A percentile compares a stretch with the other conserved stretches of the same genome.
Evolutionary conservation across 1,140 invertebrate genomes (phyloP).

Genomic region (Lasaia peninsularis): DNA sequence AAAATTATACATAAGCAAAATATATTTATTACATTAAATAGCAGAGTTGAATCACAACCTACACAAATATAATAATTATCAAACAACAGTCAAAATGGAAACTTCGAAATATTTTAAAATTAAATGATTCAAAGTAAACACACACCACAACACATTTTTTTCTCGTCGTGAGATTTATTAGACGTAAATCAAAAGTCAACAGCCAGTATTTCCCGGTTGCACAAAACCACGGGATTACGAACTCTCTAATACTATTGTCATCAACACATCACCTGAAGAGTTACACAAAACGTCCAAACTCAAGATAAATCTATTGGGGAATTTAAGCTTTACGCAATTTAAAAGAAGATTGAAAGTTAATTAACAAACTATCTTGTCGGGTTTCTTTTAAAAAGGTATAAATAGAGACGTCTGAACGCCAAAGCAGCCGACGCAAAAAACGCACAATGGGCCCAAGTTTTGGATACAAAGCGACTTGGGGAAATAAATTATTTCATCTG

Average conservation of each 20-base stretch:
- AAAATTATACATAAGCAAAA: too few relatives aligned
- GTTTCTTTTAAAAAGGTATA: constrained; percentile 52
- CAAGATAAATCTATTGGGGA: neutral
- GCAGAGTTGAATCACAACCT: too few relatives aligned
- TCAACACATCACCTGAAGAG: constrained; percentile 59
- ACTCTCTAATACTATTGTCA: constrained; percentile 68
- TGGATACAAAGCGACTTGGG: constrained; percentile 70
- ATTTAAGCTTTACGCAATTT: neutral
- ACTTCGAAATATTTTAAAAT: neutral
- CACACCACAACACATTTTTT: constrained; percentile 21
- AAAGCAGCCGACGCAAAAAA: constrained; percentile 70
- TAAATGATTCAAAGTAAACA: neutral
- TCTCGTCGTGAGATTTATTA: constrained; percentile 51
- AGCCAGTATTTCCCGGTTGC: constrained; percentile 46
- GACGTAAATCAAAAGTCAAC: constrained; percentile 63
- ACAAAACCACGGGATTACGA: constrained; percentile 62
- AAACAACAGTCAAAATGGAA: constrained; percentile 22
- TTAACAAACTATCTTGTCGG: constrained; percentile 33
- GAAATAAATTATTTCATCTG: constrained; percentile 77
- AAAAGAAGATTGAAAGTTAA: constrained; percentile 32
- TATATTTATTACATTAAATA: too few relatives aligned
- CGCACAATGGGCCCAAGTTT: constrained; percentile 65
- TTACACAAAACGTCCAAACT: constrained; percentile 25
- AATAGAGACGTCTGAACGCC: constrained; percentile 66
- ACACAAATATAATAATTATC: too few relatives aligned